phyloP scores from a whole-genome alignment of 2,113 vertebrate species.

The Pyxicephalus adspersus region DNA sequence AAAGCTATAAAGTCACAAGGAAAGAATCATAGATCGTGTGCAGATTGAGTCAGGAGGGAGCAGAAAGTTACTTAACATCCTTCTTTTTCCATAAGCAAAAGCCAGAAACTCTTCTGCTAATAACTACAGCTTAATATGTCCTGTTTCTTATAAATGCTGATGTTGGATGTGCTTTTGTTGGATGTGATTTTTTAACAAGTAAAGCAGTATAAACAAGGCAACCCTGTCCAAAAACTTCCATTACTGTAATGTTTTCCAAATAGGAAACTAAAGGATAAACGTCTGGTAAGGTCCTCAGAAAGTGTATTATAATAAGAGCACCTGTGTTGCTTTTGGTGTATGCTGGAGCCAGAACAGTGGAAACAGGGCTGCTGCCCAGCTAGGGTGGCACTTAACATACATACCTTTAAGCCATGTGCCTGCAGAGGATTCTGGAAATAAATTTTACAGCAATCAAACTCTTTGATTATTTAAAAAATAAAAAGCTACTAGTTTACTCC shows the following conservation, averaged over 20 bases:
- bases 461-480: too few relatives aligned
- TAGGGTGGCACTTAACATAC: neutral
- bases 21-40: conserved; percentile 40
- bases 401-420: neutral
- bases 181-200: conserved; percentile 52
- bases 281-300: conserved; percentile 41
- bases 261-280: conserved; percentile 44
- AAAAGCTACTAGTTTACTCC: too few relatives aligned
- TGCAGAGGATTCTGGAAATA: neutral
- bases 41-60: conserved; percentile 23
- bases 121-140: conserved; percentile 50
- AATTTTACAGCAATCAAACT: neutral
- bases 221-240: conserved; percentile 43
- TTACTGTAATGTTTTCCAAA: conserved; percentile 46
- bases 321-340: conserved; percentile 4
- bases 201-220: conserved; percentile 43
- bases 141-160: conserved; percentile 48
- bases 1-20: conserved; percentile 12
- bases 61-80: conserved; percentile 36
- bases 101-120: conserved; percentile 48
- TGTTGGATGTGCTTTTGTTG: conserved; percentile 39
- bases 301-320: conserved; percentile 35
- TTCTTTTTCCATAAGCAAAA: conserved; percentile 36
- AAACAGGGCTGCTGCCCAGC: neutral
- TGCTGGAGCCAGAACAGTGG: conserved; percentile 12